These are phyloP conservation scores for Chaunax sp. DNA, from an alignment of 2,797 vertebrate genomes.

Conservation along the genomic window DNA sequence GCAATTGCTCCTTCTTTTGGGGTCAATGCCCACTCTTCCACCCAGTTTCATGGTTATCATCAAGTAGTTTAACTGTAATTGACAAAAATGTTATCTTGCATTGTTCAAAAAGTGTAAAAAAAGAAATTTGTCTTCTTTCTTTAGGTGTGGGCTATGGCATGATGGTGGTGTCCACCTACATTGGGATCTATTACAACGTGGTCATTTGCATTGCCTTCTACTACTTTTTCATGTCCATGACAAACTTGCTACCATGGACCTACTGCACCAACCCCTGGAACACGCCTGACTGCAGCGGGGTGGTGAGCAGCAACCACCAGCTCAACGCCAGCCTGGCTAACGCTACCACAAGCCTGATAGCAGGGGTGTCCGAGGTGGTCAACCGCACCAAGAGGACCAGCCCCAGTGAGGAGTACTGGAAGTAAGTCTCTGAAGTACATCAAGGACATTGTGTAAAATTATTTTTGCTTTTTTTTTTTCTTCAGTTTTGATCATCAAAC, in stretches of 20 bases:
- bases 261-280: constrained; percentile 98
- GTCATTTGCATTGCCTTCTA: constrained; percentile 99
- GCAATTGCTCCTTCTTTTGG: too few relatives aligned
- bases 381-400: constrained; percentile 95
- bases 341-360: constrained; percentile 61
- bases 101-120: too few relatives aligned
- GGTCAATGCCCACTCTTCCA: too few relatives aligned
- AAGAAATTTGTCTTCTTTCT: constrained; percentile 1
- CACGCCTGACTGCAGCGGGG: constrained; percentile 89
- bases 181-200: constrained; percentile 99
- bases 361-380: constrained; percentile 83
- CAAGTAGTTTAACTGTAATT: too few relatives aligned
- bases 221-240: constrained; percentile 99
- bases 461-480: neutral
- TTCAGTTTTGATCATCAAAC: neutral
- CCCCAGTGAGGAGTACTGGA: constrained; percentile 99
- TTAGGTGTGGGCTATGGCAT: constrained; percentile 97
- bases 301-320: constrained; percentile 74
- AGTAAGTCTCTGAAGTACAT: constrained; percentile 78
- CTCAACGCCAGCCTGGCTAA: constrained; percentile 81
- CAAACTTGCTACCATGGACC: constrained; percentile 94
- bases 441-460: neutral
- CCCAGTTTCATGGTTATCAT: too few relatives aligned
- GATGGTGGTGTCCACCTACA: constrained; percentile 99
- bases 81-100: too few relatives aligned